A percentile compares a stretch with the other conserved stretches of the same genome.
Conservation (phyloP, 2,113 vertebrate genomes). For the Picathartes gymnocephalus region DNA sequence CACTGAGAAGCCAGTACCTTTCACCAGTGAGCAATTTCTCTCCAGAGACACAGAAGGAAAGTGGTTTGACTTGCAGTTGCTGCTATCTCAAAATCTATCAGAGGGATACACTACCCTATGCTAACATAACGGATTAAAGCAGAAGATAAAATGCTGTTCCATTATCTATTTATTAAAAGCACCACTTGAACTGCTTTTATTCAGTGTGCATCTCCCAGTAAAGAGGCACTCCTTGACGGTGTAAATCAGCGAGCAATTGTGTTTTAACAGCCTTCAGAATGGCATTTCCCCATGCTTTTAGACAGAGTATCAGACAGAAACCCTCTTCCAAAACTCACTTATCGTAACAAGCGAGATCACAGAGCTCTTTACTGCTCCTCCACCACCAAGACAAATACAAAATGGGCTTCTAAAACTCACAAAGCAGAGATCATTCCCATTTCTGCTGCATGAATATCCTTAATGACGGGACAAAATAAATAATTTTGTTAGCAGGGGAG, state of each 20-base stretch:
- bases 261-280: not conserved
- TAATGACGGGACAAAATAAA: constrained; percentile 44
- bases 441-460: constrained; percentile 5
- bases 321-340: constrained; percentile 34
- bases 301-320: constrained; percentile 40
- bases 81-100: constrained; percentile 14
- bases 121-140: constrained; percentile 45
- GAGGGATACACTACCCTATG: not conserved
- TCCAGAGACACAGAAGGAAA: not conserved
- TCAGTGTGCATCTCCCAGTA: constrained; percentile 24
- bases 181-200: constrained; percentile 52
- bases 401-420: constrained; percentile 42
- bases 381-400: constrained; percentile 14
- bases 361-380: not conserved
- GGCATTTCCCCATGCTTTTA: constrained; percentile 11
- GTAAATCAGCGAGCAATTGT: constrained; percentile 46
- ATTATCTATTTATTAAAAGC: constrained; percentile 58
- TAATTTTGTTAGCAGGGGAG: constrained; percentile 21
- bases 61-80: not conserved
- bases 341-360: not conserved
- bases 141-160: constrained; percentile 53
- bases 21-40: not conserved
- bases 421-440: constrained; percentile 22
- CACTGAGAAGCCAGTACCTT: not conserved
- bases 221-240: constrained; percentile 23